Conservation (phyloP, 2,888 invertebrate genomes). For the Pegoplata infirma region DNA sequence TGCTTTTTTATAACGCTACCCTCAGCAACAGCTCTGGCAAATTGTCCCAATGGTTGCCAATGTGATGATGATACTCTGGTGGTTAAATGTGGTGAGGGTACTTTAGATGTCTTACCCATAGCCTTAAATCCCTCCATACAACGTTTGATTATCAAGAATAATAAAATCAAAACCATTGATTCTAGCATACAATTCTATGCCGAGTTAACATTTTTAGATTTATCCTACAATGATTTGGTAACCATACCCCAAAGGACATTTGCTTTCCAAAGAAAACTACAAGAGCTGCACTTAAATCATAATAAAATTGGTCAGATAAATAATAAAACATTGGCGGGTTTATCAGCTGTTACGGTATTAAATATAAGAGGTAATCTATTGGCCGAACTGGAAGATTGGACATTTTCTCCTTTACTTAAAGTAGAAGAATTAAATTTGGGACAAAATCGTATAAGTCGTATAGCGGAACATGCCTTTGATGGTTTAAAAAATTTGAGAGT, state of each 20-base stretch:
- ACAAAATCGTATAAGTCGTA: conserved; percentile 89
- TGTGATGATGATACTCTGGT: conserved; percentile 94
- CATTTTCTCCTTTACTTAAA: conserved; percentile 86
- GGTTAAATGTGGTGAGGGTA: conserved; percentile 91
- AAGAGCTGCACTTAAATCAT: conserved; percentile 89
- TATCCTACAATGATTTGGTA: conserved; percentile 90
- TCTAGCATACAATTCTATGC: conserved; percentile 93
- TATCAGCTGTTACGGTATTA: conserved; percentile 87
- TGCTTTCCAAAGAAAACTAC: conserved; percentile 87
- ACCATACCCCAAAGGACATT: conserved; percentile 90
- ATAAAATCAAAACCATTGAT: conserved; percentile 92
- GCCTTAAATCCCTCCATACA: conserved; percentile 94
- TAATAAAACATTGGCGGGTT: conserved; percentile 88
- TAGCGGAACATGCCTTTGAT: conserved; percentile 87
- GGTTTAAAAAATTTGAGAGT: conserved; percentile 87
- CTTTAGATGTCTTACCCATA: conserved; percentile 92
- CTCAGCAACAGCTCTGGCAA: conserved; percentile 79
- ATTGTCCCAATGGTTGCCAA: conserved; percentile 91
- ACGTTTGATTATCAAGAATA: conserved; percentile 89
- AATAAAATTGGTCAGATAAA: conserved; percentile 90
- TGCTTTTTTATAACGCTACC: conserved; percentile 50
- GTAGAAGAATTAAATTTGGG: conserved; percentile 92
- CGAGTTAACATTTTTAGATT: conserved; percentile 90
- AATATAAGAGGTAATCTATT: conserved; percentile 90
- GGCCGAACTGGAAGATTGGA: conserved; percentile 86